phyloP scores from a whole-genome alignment of 2,888 invertebrate genomes.

The Copidosoma aretas region DNA sequence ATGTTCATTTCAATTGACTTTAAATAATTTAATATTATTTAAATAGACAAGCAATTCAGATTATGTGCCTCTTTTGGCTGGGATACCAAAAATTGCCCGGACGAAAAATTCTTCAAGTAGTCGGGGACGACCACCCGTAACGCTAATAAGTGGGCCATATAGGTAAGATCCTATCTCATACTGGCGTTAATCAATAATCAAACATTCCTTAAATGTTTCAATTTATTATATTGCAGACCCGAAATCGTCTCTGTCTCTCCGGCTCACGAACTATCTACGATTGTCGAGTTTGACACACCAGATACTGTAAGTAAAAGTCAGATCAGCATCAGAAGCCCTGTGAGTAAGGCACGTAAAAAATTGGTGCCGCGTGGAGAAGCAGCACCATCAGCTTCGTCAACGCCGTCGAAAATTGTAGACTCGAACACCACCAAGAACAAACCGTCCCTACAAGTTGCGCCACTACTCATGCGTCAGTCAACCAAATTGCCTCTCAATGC shows the following conservation, averaged over 20 bases:
- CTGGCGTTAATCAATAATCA: neutral
- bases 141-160: slow-evolving; percentile 50
- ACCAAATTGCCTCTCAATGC: slow-evolving; percentile 15
- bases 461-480: slow-evolving; percentile 38
- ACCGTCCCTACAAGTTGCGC: slow-evolving; percentile 46
- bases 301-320: slow-evolving; percentile 64
- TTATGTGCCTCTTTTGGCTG: slow-evolving; percentile 51
- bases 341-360: slow-evolving; percentile 29
- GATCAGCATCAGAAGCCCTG: slow-evolving; percentile 46
- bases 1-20: neutral
- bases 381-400: neutral
- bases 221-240: slow-evolving; percentile 20
- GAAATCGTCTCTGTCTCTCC: slow-evolving; percentile 23
- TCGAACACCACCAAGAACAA: slow-evolving; percentile 34
- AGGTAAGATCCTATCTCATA: slow-evolving; percentile 44
- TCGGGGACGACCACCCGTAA: slow-evolving; percentile 53
- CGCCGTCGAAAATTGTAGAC: slow-evolving; percentile 35
- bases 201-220: neutral
- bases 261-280: slow-evolving; percentile 72
- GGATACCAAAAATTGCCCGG: slow-evolving; percentile 50
- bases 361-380: slow-evolving; percentile 20
- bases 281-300: slow-evolving; percentile 74
- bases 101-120: slow-evolving; percentile 33
- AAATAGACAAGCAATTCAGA: slow-evolving; percentile 39
- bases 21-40: neutral